Evolutionary conservation across 2,888 invertebrate species (phyloP).

Genomic region (Perdita meconis): DNA sequence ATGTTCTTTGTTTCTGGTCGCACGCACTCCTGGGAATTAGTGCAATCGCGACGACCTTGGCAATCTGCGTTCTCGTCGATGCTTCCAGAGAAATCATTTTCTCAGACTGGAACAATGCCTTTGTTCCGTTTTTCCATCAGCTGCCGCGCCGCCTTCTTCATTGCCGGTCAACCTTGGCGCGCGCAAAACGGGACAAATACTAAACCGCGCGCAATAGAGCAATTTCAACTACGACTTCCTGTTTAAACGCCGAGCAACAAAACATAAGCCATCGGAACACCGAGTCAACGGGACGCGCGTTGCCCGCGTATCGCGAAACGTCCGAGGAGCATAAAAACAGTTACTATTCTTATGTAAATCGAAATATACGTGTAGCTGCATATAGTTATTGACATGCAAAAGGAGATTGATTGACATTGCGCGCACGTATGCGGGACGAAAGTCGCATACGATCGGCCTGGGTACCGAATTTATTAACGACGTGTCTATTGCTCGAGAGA

Average conservation of each 20-base stretch:
- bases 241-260: not conserved
- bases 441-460: constrained; percentile 29
- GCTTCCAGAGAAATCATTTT: constrained; percentile 66
- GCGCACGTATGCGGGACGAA: constrained; percentile 38
- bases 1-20: not conserved
- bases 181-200: constrained; percentile 53
- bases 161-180: constrained; percentile 53
- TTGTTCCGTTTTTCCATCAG: constrained; percentile 66
- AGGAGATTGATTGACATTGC: constrained; percentile 25
- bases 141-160: constrained; percentile 50
- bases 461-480: constrained; percentile 29
- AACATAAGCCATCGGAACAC: not conserved
- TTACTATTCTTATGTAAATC: not conserved
- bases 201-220: constrained; percentile 12
- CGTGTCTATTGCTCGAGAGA: not conserved
- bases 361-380: not conserved
- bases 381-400: constrained; percentile 33
- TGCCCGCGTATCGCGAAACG: no score
- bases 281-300: not conserved
- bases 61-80: constrained; percentile 52
- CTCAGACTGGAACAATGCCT: constrained; percentile 69
- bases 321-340: no score
- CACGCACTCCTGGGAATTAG: constrained; percentile 14
- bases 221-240: constrained; percentile 33
- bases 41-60: constrained; percentile 57